These are phyloP conservation scores for Chelonia mydas DNA, from an alignment of 2,797 vertebrate species.

Conservation along the genomic window DNA sequence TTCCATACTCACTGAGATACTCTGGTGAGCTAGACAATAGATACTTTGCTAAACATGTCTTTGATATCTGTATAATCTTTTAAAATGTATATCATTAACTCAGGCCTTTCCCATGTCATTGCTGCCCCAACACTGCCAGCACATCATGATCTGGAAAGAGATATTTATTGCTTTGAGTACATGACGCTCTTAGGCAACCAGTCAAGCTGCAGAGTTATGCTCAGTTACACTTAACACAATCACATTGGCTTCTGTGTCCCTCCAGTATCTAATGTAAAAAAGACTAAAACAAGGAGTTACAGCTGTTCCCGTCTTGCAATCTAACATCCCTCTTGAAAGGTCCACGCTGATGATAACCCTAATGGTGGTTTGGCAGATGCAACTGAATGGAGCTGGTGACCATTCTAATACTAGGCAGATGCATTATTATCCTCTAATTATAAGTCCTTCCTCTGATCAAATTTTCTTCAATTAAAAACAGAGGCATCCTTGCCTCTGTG, in stretches of 20 bases:
- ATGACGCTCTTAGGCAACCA: slow-evolving; percentile 36
- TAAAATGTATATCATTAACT: slow-evolving; percentile 75
- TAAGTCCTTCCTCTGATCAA: neutral
- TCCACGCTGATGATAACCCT: neutral
- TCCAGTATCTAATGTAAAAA: neutral
- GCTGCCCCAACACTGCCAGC: slow-evolving; percentile 63
- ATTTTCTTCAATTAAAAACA: neutral
- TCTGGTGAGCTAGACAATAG: slow-evolving; percentile 64
- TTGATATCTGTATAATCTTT: slow-evolving; percentile 73
- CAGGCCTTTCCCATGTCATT: slow-evolving; percentile 69
- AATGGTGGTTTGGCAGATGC: neutral
- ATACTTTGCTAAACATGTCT: slow-evolving; percentile 70
- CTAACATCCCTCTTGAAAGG: neutral
- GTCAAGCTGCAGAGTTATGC: slow-evolving; percentile 43
- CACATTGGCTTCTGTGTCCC: slow-evolving; percentile 29
- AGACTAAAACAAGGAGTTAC: neutral
- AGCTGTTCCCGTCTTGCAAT: neutral
- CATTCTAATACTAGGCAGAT: neutral
- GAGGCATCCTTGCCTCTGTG: neutral
- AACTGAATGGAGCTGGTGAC: neutral
- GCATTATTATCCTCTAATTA: neutral
- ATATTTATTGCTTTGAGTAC: slow-evolving; percentile 55
- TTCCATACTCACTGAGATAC: slow-evolving; percentile 60
- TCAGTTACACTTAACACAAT: neutral
- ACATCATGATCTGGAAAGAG: slow-evolving; percentile 67